Conservation (phyloP, 2,113 vertebrate species). For the Porphyrio hochstetteri region DNA sequence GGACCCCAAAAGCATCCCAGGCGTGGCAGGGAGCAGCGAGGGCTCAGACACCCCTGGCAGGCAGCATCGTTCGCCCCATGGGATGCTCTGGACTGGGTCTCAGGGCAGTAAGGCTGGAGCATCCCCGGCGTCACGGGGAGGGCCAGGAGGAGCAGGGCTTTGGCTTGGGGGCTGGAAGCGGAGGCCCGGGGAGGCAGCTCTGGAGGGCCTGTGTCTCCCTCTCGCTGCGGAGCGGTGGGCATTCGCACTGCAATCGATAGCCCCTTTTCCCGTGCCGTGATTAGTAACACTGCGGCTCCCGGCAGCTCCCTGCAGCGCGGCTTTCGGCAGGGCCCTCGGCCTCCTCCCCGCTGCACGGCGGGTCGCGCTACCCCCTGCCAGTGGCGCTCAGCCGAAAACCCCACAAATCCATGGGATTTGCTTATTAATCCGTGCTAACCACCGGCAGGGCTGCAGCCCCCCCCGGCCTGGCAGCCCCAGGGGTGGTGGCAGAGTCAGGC, state of each 20-base stretch:
- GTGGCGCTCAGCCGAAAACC: not conserved
- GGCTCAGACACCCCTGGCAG: not conserved
- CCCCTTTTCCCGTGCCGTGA: conserved; percentile 1
- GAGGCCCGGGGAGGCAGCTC: not conserved
- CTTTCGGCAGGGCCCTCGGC: not conserved
- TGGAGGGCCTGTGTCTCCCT: not conserved
- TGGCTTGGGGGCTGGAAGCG: not conserved
- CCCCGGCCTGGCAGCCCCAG: not conserved
- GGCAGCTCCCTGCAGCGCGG: conserved; percentile 14
- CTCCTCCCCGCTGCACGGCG: not conserved
- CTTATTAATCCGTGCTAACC: not conserved
- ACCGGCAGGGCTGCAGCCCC: not conserved
- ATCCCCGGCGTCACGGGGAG: not conserved
- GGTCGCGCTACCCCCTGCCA: not conserved
- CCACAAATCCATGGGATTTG: conserved; percentile 34
- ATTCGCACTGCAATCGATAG: conserved; percentile 39
- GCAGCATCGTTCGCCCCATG: rapidly evolving
- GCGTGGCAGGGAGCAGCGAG: not conserved
- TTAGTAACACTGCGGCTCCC: conserved; percentile 39
- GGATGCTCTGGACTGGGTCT: not conserved
- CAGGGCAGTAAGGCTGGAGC: not conserved
- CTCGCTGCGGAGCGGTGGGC: not conserved
- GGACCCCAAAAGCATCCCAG: not conserved
- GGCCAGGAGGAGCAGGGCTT: not conserved
- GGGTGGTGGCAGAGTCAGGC: not conserved